Percentiles rank a stretch among this genome's conserved stretches.
Conservation (phyloP, 2,888 invertebrate species). For the Galeruca laticollis region DNA sequence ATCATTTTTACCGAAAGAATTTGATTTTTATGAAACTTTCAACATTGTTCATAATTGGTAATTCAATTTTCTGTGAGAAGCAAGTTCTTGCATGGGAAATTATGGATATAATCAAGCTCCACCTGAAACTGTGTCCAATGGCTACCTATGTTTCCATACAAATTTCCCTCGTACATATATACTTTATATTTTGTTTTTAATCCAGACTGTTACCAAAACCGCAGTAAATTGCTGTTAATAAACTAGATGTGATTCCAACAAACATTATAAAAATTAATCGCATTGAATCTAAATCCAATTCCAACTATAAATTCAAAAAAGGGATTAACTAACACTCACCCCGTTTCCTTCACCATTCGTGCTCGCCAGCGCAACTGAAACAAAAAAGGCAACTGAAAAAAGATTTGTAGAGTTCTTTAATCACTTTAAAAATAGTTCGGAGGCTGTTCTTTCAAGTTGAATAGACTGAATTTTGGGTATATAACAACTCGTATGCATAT, state of each 20-base stretch:
- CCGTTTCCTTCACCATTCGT: slow-evolving; percentile 29
- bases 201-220: neutral
- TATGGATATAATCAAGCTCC: too few species aligned
- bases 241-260: neutral
- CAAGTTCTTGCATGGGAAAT: too few species aligned
- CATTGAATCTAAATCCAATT: slow-evolving; percentile 9
- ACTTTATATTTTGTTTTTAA: neutral
- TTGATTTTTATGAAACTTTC: too few species aligned
- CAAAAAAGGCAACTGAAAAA: slow-evolving; percentile 33
- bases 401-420: slow-evolving; percentile 13
- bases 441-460: neutral
- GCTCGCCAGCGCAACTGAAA: slow-evolving; percentile 39
- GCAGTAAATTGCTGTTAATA: neutral
- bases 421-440: slow-evolving; percentile 4
- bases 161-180: neutral
- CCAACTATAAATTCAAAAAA: slow-evolving; percentile 10
- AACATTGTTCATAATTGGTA: too few species aligned
- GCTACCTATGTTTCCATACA: neutral
- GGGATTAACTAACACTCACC: slow-evolving; percentile 34
- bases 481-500: too few species aligned
- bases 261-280: slow-evolving; percentile 18
- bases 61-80: too few species aligned
- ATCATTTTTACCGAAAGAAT: too few species aligned
- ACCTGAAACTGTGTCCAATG: too few species aligned
- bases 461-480: too few species aligned